Evolutionary conservation across 2,797 vertebrate genomes (phyloP), one percentile per base, ranked within the genome.

Genomic region (Lepilemur ruficaudatus): DNA sequence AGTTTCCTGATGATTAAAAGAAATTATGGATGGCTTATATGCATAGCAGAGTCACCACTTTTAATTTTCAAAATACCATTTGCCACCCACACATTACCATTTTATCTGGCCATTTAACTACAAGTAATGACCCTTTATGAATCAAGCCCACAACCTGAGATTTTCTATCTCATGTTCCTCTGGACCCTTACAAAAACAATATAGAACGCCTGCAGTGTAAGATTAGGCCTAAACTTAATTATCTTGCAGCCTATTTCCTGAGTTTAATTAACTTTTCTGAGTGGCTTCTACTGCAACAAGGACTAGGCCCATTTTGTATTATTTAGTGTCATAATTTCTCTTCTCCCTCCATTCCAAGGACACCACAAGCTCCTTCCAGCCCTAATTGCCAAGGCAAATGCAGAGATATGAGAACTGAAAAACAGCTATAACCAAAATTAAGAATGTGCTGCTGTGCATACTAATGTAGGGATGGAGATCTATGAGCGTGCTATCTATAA

Each of bases 221-320:
- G 98, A 99, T 98, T 98, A 98, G 96, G 41, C 90, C 97, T 97
- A 97, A 95, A 98, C 98, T 98, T 98, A 98, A 99, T 99, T 99
- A 99, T 98, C 97, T 98, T 97, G 89, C 95, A 98, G 94, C 97
- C 98, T 98, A 94, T 98, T 98, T 98, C 98, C 98, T 97, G 97
- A 98, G 98, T 97, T 98, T 98, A 98, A 99, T 99, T 98, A 98
- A 98, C 97, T 98, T 98, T 98, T 97, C 97, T 98, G 97, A 98
- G 96, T 97, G 95, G 67, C 98, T 98, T 97, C 97, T 83, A 96
- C 91, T 84, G 79, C 89, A 96, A 50, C 94, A 95, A 97, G 87
- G 75, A 97, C 96, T 96, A 97, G 98, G 94, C 75, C 90, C 95
- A 98, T 98, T 98, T 98, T 90, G 50, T 97, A 97, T 97, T 98